Conservation (phyloP, 1,140 invertebrate species). For the Drosophila sucinea region DNA sequence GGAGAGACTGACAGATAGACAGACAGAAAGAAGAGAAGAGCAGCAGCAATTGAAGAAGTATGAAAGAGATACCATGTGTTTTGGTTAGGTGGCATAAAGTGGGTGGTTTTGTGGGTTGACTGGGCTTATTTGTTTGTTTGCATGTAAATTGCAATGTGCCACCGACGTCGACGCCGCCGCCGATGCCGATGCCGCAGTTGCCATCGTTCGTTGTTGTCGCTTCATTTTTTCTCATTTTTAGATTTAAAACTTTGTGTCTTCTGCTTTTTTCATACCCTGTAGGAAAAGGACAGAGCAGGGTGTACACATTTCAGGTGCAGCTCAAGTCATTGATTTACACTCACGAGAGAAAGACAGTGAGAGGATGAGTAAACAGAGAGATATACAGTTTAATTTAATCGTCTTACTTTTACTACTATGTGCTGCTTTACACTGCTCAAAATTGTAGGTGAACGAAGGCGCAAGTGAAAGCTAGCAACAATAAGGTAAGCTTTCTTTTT, state of each 20-base stretch:
- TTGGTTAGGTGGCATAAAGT: conserved; percentile 33
- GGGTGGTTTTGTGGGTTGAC: conserved; percentile 32
- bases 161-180: conserved; percentile 28
- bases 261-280: conserved; percentile 26
- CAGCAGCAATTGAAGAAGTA: not conserved
- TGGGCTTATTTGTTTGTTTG: conserved; percentile 74
- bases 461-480: no score
- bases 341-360: no score
- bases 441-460: no score
- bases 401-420: no score
- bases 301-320: not conserved
- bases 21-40: conserved; percentile 37
- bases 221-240: conserved; percentile 46
- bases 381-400: no score
- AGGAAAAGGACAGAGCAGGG: not conserved
- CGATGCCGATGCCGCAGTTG: conserved; percentile 21
- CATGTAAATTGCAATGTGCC: conserved; percentile 78
- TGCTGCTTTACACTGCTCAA: no score
- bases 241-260: conserved; percentile 75
- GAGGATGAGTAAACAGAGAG: no score
- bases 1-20: conserved; percentile 12
- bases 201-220: not conserved
- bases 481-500: no score
- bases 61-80: conserved; percentile 5
- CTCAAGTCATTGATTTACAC: no score